Base-by-base conservation (phyloP, 2,888 invertebrate species). In the Calameuta pallipes region DNA sequence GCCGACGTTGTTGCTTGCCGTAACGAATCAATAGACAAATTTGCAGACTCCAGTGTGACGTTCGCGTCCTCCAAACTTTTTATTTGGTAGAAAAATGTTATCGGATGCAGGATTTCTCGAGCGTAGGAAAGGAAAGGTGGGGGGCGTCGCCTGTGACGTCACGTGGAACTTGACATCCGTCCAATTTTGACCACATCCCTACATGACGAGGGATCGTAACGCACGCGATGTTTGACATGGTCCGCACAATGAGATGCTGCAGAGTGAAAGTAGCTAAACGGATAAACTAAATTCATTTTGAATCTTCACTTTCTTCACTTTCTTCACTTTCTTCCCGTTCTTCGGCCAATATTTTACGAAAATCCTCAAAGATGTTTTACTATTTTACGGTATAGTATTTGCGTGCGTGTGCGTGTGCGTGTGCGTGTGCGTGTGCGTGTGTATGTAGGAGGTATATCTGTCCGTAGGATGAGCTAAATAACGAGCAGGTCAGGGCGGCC, bases 401-500 rank as follows among this genome's bases (percentile, higher is more conserved):
- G 33, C 23, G 2, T 9, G 56, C 0, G 9, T 23, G 4, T 6
- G 4, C 4, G 41, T 41, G 23, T 12, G 34, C 9, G 37, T 13
- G 15, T 15, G 15, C 6, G 4, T 6, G 41, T 23, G 15, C 3
- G 3, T 3, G 33, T 33, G 33, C 33, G 33, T 33, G 4, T 31
- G 31, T 31, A 31, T 31, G 31, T 31, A 31, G 31, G 31, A 1
- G 15, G 15, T 15, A 41, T 23, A 23, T 9, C 9, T 9, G 56
- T 23, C 56, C 2, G 23, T 15, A 9, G 23, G 23, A 23, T 56
- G 35, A 36, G 30, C 74, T 74, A 74, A 74, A 74, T 74, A 74
- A 74, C 74, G 74, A 13, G 23, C 23, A 74, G 79, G 35, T 76
- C 79, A 76, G 76, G 77, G 76, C 77, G 77, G 75, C 77, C 77